A percentile compares a stretch with the other conserved stretches of the same genome.
These are phyloP conservation scores for Phenganax stokvisi DNA, from an alignment of 92 coral and sea anemone species.

Conservation along the genomic window DNA sequence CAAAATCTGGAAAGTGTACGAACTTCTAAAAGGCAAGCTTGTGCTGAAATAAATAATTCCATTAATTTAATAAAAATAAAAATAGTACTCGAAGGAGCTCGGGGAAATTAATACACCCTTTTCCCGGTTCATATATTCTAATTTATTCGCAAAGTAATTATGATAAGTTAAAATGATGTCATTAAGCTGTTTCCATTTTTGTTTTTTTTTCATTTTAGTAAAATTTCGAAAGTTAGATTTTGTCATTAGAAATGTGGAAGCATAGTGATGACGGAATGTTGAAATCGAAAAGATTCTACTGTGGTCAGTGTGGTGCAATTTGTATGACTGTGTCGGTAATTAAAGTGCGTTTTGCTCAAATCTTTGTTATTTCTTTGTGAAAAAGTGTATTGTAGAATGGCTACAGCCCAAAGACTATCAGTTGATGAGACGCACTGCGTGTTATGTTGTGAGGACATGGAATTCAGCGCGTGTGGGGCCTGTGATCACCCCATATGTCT, in stretches of 20 bases:
- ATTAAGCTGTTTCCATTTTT: too few species aligned
- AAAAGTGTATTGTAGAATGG: slow-evolving; percentile 4
- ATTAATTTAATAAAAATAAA: too few species aligned
- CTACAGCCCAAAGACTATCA: neutral
- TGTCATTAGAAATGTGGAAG: neutral
- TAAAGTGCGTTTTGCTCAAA: neutral
- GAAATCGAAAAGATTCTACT: neutral
- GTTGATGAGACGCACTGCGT: slow-evolving; percentile 52
- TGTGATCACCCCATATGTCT: slow-evolving; percentile 91
- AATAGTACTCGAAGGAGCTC: too few species aligned
- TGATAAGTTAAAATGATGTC: too few species aligned
- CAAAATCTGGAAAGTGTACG: too few species aligned
- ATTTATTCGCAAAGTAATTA: too few species aligned
- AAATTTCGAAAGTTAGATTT: too few species aligned
- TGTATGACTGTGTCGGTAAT: neutral
- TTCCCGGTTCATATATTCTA: too few species aligned
- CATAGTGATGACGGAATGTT: neutral
- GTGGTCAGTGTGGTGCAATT: neutral
- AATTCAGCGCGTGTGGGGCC: slow-evolving; percentile 74
- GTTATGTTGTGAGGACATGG: slow-evolving; percentile 86
- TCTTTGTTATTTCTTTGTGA: neutral
- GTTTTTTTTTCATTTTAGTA: too few species aligned
- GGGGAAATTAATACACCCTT: too few species aligned
- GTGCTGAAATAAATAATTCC: too few species aligned
- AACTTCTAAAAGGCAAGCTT: too few species aligned